Evolutionary conservation across 1,140 invertebrate genomes (phyloP).

Genomic region (Panagrolaimus sp.): DNA sequence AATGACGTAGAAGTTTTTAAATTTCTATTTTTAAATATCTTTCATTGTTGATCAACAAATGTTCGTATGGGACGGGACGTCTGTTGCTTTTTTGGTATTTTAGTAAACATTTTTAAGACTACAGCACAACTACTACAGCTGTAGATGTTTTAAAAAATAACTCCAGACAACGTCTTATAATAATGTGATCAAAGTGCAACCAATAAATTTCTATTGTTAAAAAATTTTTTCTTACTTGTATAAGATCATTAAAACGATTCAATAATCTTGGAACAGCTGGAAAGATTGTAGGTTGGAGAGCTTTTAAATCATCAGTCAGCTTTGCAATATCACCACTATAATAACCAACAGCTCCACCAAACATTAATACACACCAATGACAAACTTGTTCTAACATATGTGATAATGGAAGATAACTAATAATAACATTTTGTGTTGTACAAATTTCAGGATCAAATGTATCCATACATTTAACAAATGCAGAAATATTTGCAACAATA

Average conservation of each 20-base stretch:
- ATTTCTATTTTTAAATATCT: too few species aligned
- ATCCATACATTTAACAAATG: slow-evolving; percentile 49
- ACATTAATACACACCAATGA: slow-evolving; percentile 16
- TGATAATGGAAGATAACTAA: slow-evolving; percentile 76
- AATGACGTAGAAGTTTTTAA: too few species aligned
- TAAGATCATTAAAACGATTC: slow-evolving; percentile 83
- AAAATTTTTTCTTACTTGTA: slow-evolving; percentile 40
- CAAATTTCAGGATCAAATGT: slow-evolving; percentile 8
- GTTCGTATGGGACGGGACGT: too few species aligned
- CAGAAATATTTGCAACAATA: slow-evolving; percentile 76
- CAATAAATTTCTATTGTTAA: too few species aligned
- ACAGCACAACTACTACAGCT: too few species aligned
- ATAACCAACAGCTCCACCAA: slow-evolving; percentile 81
- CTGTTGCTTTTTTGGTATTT: too few species aligned
- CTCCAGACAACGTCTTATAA: not conserved
- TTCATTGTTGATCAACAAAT: too few species aligned
- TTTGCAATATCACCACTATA: slow-evolving; percentile 81
- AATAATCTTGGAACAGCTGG: slow-evolving; percentile 84
- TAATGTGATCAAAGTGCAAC: not conserved
- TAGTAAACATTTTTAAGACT: too few species aligned
- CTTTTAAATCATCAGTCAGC: slow-evolving; percentile 80
- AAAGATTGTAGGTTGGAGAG: slow-evolving; percentile 82
- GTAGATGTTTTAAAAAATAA: not conserved
- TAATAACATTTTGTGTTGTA: slow-evolving; percentile 39
- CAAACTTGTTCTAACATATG: slow-evolving; percentile 73